Evolutionary conservation across 2,113 vertebrate species (phyloP).

Genomic region (Uria lomvia): DNA sequence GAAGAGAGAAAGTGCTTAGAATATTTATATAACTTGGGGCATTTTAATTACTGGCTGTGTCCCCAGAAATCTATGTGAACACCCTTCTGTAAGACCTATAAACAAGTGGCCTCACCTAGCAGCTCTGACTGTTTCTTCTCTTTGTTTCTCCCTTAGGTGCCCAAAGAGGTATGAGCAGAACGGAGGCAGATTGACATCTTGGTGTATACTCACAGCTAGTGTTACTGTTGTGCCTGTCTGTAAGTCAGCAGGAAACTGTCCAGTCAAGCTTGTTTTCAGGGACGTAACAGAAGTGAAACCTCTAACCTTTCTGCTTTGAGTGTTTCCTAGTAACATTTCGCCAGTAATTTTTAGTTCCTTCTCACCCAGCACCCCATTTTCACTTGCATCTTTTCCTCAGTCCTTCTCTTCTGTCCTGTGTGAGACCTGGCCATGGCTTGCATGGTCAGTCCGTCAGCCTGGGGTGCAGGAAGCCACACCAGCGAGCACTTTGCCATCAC

Average conservation of each 20-base stretch:
- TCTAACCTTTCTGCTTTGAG: not conserved
- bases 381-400: not conserved
- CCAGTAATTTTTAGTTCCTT: not conserved
- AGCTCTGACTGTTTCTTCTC: slow-evolving; percentile 21
- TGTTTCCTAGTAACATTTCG: not conserved
- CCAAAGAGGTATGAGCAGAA: slow-evolving; percentile 85
- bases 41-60: not conserved
- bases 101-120: not conserved
- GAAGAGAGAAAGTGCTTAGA: not conserved
- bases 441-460: accelerated
- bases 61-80: not conserved
- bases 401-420: not conserved
- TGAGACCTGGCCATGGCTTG: not conserved
- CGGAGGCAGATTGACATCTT: not conserved
- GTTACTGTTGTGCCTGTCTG: slow-evolving; percentile 20
- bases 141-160: slow-evolving; percentile 78
- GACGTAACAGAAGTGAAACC: not conserved
- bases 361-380: not conserved
- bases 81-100: not conserved
- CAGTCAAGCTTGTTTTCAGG: not conserved
- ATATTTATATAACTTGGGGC: not conserved
- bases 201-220: slow-evolving; percentile 11
- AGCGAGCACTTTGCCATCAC: not conserved
- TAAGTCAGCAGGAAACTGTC: not conserved
- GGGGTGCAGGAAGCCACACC: not conserved